Evolutionary conservation across 2,888 invertebrate species (phyloP).

Genomic region (Lycocerus yunnanus): DNA sequence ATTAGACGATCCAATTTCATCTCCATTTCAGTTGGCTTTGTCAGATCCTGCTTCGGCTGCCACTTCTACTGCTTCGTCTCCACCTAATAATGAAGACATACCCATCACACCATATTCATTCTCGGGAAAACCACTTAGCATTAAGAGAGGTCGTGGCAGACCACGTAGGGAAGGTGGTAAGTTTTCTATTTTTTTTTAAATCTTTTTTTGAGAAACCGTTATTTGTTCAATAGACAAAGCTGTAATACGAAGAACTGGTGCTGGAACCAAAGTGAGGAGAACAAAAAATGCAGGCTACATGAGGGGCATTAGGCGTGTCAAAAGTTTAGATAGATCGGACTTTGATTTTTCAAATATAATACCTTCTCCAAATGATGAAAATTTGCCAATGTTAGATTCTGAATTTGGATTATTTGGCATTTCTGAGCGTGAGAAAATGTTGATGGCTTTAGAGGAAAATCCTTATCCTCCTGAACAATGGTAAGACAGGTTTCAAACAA

Average conservation of each 20-base stretch:
- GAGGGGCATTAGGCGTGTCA: slow-evolving; percentile 51
- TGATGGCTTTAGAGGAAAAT: slow-evolving; percentile 67
- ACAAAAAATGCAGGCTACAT: slow-evolving; percentile 44
- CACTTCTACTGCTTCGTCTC: slow-evolving; percentile 67
- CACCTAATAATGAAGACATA: slow-evolving; percentile 59
- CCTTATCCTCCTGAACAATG: slow-evolving; percentile 83
- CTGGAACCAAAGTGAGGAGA: slow-evolving; percentile 51
- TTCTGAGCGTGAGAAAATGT: slow-evolving; percentile 62
- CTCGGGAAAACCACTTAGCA: slow-evolving; percentile 63
- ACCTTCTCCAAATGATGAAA: slow-evolving; percentile 58
- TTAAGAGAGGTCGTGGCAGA: slow-evolving; percentile 79
- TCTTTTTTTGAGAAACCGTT: not conserved
- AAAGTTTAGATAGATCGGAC: slow-evolving; percentile 52
- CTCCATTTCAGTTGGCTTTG: slow-evolving; percentile 55
- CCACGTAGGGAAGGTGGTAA: slow-evolving; percentile 75
- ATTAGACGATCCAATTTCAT: slow-evolving; percentile 59
- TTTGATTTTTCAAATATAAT: slow-evolving; percentile 41
- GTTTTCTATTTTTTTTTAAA: not conserved
- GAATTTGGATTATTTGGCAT: slow-evolving; percentile 54
- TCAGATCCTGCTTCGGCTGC: slow-evolving; percentile 70
- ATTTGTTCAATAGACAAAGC: slow-evolving; percentile 45
- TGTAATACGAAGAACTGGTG: slow-evolving; percentile 40
- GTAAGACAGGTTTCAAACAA: no score
- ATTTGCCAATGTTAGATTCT: slow-evolving; percentile 57
- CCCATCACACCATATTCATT: slow-evolving; percentile 63